A percentile compares a stretch with the other conserved stretches of the same genome.
Evolutionary conservation across 2,888 invertebrate genomes (phyloP).

Genomic region (Neocrepidodera transversa): DNA sequence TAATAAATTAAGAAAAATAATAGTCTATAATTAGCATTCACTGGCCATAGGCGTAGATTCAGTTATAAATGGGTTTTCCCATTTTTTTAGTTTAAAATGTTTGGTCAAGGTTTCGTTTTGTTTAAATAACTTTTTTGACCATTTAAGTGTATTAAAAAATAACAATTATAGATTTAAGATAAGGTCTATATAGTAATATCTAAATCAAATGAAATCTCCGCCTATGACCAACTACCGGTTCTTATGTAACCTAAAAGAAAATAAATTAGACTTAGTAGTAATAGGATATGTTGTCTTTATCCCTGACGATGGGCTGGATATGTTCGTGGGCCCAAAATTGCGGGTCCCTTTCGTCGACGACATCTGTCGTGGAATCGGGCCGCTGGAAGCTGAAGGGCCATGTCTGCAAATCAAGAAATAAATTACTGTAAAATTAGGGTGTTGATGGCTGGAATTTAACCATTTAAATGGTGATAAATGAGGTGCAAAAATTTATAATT

Average conservation of each 20-base stretch:
- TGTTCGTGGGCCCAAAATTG: constrained; percentile 49
- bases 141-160: too few relatives aligned
- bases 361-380: constrained; percentile 60
- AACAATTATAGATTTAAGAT: too few relatives aligned
- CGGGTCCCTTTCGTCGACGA: constrained; percentile 55
- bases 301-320: constrained; percentile 55
- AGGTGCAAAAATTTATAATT: not conserved
- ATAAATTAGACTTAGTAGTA: constrained; percentile 52
- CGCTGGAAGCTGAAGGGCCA: constrained; percentile 84
- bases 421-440: constrained; percentile 12
- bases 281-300: constrained; percentile 56
- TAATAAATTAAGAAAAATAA: not conserved
- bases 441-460: constrained; percentile 25
- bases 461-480: constrained; percentile 23
- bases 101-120: too few relatives aligned
- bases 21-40: not conserved
- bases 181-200: too few relatives aligned
- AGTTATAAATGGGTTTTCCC: too few relatives aligned
- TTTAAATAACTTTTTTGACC: too few relatives aligned
- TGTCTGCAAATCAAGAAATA: constrained; percentile 67
- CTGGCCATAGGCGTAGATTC: constrained; percentile 6
- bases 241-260: constrained; percentile 21
- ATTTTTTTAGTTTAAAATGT: not conserved
- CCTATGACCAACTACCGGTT: not conserved
- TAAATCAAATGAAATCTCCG: not conserved